A percentile compares a stretch with the other conserved stretches of the same genome.
These are phyloP conservation scores for Acropternis orthonyx DNA, from an alignment of 2,797 vertebrate genomes.

Conservation along the genomic window DNA sequence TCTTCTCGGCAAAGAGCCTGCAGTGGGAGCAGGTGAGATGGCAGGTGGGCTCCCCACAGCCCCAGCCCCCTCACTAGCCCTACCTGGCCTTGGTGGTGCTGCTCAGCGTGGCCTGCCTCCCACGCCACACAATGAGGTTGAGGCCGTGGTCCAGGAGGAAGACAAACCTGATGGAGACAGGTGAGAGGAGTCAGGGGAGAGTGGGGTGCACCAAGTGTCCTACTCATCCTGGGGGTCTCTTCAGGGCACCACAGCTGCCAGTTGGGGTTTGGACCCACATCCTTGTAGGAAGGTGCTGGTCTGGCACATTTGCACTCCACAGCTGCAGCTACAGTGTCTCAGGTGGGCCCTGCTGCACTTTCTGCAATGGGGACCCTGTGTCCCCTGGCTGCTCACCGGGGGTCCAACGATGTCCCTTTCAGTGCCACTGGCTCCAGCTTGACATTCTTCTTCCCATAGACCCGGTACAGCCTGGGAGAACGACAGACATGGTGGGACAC, in stretches of 20 bases:
- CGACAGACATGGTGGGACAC: accelerated
- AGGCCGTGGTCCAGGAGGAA: constrained; percentile 90
- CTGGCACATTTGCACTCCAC: accelerated
- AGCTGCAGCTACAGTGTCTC: neutral
- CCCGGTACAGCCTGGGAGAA: constrained; percentile 85
- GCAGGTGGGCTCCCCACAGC: neutral
- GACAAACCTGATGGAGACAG: constrained; percentile 82
- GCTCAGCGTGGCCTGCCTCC: constrained; percentile 88
- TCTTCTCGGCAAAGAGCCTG: constrained; percentile 96
- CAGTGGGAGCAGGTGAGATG: neutral
- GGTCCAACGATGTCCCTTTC: constrained; percentile 89
- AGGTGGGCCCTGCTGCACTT: neutral
- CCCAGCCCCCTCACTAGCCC: neutral
- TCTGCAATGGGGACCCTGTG: neutral
- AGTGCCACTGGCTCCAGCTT: constrained; percentile 88
- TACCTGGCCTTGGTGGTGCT: constrained; percentile 93
- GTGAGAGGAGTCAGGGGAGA: neutral
- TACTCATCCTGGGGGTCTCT: neutral
- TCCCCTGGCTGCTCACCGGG: constrained; percentile 78
- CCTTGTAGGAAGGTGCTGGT: neutral
- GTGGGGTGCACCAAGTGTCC: accelerated
- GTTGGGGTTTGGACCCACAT: neutral
- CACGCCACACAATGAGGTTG: constrained; percentile 90
- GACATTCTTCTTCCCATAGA: constrained; percentile 95
- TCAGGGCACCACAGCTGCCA: neutral